phyloP scores from a whole-genome alignment of 2,888 invertebrate genomes.

The Meteorus cinctellus region DNA sequence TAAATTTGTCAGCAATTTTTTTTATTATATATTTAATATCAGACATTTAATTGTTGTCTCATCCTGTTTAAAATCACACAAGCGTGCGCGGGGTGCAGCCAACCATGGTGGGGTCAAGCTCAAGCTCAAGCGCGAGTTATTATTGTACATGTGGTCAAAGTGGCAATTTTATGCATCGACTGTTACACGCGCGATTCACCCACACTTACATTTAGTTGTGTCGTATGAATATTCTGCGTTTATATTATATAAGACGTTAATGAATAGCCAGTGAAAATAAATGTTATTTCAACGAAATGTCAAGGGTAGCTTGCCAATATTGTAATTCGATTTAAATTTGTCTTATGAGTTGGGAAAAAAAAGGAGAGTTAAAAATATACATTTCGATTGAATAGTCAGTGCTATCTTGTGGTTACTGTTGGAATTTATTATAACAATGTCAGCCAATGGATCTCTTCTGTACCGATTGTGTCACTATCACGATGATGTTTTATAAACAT shows the following conservation, averaged over 20 bases:
- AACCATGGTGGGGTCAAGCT: slow-evolving; percentile 39
- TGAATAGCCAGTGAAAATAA: neutral
- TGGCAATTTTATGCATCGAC: slow-evolving; percentile 28
- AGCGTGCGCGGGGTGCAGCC: slow-evolving; percentile 7
- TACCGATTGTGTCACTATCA: slow-evolving; percentile 44
- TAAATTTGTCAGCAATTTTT: neutral
- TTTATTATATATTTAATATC: neutral
- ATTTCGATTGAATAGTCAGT: slow-evolving; percentile 25
- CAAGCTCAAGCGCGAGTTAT: slow-evolving; percentile 41
- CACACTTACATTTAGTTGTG: neutral
- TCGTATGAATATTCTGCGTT: neutral
- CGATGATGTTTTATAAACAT: neutral
- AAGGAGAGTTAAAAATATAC: neutral
- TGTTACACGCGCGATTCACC: neutral
- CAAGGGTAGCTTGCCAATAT: slow-evolving; percentile 3
- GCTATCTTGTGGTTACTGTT: slow-evolving; percentile 50
- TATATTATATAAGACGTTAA: neutral
- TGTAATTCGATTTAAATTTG: neutral
- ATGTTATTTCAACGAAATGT: neutral
- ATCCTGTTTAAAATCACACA: slow-evolving; percentile 2
- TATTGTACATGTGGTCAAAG: slow-evolving; percentile 28
- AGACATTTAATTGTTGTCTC: neutral
- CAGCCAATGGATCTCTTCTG: slow-evolving; percentile 40
- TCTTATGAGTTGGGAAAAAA: neutral
- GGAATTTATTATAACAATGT: slow-evolving; percentile 27